Conservation (phyloP, 2,113 vertebrate genomes). For the cattle (Bos taurus) region DNA sequence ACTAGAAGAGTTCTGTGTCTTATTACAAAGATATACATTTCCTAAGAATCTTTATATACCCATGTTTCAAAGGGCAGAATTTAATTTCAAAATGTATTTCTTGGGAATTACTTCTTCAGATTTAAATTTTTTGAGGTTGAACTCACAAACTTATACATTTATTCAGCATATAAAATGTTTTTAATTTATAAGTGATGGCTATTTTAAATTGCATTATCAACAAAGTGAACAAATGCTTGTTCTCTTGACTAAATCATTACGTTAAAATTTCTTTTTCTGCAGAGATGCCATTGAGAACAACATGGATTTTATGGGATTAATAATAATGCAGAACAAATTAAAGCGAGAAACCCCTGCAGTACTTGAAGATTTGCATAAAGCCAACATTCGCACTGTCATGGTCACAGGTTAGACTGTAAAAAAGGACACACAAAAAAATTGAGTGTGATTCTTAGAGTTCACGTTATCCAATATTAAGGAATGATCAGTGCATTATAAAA, state of each 20-base stretch:
- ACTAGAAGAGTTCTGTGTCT: not conserved
- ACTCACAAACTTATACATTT: not conserved
- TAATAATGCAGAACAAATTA: conserved; percentile 99
- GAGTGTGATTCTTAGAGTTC: not conserved
- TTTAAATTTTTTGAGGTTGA: not conserved
- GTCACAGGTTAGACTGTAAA: conserved; percentile 89
- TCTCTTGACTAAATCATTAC: conserved; percentile 25
- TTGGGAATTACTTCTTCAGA: conserved; percentile 4
- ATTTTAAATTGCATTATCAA: conserved; percentile 32
- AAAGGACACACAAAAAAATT: not conserved
- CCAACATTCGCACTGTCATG: conserved; percentile 97
- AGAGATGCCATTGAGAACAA: conserved; percentile 95
- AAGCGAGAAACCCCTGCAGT: conserved; percentile 93
- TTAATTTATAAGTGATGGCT: not conserved
- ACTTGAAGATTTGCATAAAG: conserved; percentile 90
- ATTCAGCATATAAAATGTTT: conserved; percentile 16
- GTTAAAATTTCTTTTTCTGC: conserved; percentile 55
- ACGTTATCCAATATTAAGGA: not conserved
- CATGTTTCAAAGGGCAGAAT: not conserved
- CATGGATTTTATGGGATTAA: conserved; percentile 96
- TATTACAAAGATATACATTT: not conserved
- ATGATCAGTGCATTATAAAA: not conserved
- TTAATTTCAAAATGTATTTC: conserved; percentile 15
- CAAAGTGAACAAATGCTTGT: not conserved
- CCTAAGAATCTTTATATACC: not conserved